Conservation (phyloP, 2,113 vertebrate genomes). For the Felis chaus region DNA sequence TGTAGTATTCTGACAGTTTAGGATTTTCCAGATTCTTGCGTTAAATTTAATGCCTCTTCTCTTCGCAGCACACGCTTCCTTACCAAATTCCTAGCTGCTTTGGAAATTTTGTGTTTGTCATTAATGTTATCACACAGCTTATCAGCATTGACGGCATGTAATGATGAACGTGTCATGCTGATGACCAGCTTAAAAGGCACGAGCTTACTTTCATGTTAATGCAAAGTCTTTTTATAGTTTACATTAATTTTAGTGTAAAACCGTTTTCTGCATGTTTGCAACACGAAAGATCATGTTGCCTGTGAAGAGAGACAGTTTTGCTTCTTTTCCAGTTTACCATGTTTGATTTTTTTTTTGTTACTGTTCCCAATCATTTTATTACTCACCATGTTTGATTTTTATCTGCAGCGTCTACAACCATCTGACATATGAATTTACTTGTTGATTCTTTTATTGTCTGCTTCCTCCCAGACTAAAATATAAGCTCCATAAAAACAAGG, state of each 20-base stretch:
- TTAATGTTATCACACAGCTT: not conserved
- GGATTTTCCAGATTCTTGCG: constrained; percentile 46
- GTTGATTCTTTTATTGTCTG: not conserved
- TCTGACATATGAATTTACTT: not conserved
- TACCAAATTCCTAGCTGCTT: not conserved
- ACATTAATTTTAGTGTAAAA: constrained; percentile 1
- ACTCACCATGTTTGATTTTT: constrained; percentile 9
- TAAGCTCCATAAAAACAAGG: not conserved
- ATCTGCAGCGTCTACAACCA: not conserved
- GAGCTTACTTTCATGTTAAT: not conserved
- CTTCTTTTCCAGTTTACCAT: not conserved
- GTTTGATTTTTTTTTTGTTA: constrained; percentile 13
- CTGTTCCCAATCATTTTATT: not conserved
- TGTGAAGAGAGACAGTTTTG: not conserved
- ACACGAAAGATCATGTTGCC: not conserved
- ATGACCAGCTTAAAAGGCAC: not conserved
- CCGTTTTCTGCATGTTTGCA: not conserved
- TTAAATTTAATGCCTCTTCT: constrained; percentile 20
- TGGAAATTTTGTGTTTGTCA: not conserved
- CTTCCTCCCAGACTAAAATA: not conserved
- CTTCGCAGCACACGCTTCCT: not conserved
- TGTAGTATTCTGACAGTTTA: constrained; percentile 7
- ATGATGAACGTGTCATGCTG: not conserved
- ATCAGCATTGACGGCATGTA: not conserved
- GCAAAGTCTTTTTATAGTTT: not conserved